Percentiles rank a stretch among this genome's conserved stretches.
These are phyloP conservation scores for Noctilio leporinus DNA, from an alignment of 2,113 vertebrate species.

Conservation along the genomic window DNA sequence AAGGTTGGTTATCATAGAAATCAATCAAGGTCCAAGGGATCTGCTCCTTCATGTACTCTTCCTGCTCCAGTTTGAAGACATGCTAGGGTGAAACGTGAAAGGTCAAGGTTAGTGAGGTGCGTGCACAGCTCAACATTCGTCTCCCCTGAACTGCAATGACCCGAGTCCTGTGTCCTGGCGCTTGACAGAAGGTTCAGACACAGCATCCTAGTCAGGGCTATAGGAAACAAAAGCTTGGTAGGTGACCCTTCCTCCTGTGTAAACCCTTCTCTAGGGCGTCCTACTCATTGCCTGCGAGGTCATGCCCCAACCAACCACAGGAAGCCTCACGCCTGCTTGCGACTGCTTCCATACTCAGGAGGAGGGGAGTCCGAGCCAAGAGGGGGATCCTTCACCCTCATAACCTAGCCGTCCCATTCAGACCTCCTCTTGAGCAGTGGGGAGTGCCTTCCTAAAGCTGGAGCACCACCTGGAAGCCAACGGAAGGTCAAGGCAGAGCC, in stretches of 20 bases:
- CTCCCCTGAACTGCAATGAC: not conserved
- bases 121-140: accelerated
- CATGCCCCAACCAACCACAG: not conserved
- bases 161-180: not conserved
- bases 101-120: not conserved
- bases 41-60: conserved; percentile 95
- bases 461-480: not conserved
- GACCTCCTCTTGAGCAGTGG: not conserved
- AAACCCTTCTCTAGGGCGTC: not conserved
- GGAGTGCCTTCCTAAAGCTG: not conserved
- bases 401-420: not conserved
- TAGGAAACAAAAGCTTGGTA: not conserved
- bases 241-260: not conserved
- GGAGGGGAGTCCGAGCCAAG: not conserved
- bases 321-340: not conserved
- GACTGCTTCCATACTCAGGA: not conserved
- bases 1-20: conserved; percentile 95
- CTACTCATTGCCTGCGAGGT: not conserved
- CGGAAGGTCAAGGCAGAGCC: not conserved
- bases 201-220: not conserved
- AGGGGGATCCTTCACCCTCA: not conserved
- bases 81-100: conserved; percentile 79
- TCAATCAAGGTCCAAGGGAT: conserved; percentile 97
- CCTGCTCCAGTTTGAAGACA: conserved; percentile 97
- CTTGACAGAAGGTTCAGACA: not conserved